These are phyloP conservation scores for Hermetia illucens DNA, from an alignment of 1,140 invertebrate genomes.

Conservation along the genomic window DNA sequence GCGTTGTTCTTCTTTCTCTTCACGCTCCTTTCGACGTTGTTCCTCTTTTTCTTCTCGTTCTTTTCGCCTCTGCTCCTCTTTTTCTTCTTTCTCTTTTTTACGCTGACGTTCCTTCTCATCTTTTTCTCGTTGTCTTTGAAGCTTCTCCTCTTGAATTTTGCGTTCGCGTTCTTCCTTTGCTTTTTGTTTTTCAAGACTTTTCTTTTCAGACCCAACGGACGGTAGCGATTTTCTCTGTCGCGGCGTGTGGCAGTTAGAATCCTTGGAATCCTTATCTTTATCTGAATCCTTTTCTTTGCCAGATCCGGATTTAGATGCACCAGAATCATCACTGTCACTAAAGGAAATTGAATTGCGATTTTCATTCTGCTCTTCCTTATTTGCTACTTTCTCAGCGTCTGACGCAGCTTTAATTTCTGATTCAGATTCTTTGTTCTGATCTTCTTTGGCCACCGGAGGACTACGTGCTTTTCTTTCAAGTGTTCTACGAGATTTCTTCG, in stretches of 20 bases:
- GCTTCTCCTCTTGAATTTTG: conserved; percentile 9
- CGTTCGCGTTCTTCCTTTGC: conserved; percentile 1
- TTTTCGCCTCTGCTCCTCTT: conserved; percentile 26
- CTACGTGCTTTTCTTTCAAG: neutral
- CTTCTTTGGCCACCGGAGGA: neutral
- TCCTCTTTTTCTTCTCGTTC: conserved; percentile 32
- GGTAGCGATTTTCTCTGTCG: no score
- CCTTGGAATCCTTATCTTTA: no score
- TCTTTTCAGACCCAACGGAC: no score
- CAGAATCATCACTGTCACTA: no score
- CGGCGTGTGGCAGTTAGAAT: no score
- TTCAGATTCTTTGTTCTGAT: neutral
- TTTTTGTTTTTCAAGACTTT: conserved; percentile 6
- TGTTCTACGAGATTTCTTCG: neutral
- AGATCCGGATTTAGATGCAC: no score
- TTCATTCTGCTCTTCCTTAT: neutral
- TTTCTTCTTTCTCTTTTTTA: conserved; percentile 31
- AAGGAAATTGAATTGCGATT: no score
- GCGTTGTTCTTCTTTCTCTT: conserved; percentile 35
- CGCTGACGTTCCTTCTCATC: conserved; percentile 30
- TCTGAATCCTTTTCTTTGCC: no score
- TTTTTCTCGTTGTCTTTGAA: conserved; percentile 18
- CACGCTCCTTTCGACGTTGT: conserved; percentile 23
- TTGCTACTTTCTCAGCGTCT: neutral
- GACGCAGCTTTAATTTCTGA: neutral